Conservation (phyloP, 2,113 vertebrate species). For the Delphinapterus leucas region DNA sequence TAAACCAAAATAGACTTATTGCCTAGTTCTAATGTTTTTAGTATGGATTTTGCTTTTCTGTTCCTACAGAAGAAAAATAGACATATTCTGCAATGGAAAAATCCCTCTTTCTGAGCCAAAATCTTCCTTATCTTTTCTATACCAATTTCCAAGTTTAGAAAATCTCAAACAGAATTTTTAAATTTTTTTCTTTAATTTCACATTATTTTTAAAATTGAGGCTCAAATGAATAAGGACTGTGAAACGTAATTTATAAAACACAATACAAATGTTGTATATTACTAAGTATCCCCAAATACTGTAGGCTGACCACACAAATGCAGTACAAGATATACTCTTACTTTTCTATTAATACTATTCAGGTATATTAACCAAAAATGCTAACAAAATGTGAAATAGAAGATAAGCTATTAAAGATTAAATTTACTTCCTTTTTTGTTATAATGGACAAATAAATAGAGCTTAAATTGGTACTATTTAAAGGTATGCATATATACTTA, state of each 20-base stretch:
- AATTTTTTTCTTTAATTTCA: background rate
- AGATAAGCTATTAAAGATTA: background rate
- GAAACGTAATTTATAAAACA: background rate
- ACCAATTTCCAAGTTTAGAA: background rate
- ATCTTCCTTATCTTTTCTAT: background rate
- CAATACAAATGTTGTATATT: background rate
- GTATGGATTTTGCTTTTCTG: background rate
- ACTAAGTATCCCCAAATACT: background rate
- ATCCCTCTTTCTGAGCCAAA: background rate
- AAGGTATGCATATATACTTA: background rate
- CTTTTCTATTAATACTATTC: background rate
- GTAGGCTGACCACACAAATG: background rate
- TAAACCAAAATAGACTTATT: background rate
- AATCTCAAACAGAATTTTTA: background rate
- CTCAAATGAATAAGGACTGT: background rate
- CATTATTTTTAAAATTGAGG: background rate
- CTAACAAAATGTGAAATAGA: background rate
- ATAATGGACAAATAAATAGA: background rate
- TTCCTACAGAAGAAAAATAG: background rate
- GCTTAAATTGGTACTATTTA: background rate
- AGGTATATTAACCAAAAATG: background rate
- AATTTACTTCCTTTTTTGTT: background rate
- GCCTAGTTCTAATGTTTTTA: background rate
- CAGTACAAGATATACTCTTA: background rate
- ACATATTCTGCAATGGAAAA: slow-evolving; percentile 19